Percentiles rank a stretch among this genome's conserved stretches.
These are phyloP conservation scores for Plebejus argus DNA, from an alignment of 2,888 invertebrate genomes.

Conservation along the genomic window DNA sequence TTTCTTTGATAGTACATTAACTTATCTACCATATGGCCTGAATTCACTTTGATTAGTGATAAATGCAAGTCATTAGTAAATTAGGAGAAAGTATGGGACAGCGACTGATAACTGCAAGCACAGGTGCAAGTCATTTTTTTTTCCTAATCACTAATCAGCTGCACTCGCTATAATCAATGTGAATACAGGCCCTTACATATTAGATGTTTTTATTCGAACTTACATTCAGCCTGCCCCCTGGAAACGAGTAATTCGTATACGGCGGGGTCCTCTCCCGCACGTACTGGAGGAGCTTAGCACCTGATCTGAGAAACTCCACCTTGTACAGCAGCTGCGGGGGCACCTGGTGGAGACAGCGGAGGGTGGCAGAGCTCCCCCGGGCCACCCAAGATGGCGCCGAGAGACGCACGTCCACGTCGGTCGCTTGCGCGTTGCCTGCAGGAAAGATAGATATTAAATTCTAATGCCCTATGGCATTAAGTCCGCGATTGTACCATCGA, in stretches of 20 bases:
- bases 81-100: too few relatives aligned
- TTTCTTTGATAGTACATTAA: too few relatives aligned
- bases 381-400: slow-evolving; percentile 88
- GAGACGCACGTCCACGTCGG: slow-evolving; percentile 83
- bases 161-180: too few relatives aligned
- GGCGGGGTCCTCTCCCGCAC: slow-evolving; percentile 89
- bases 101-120: too few relatives aligned
- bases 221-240: slow-evolving; percentile 88
- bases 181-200: too few relatives aligned
- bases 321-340: slow-evolving; percentile 88
- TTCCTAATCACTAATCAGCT: too few relatives aligned
- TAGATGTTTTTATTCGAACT: slow-evolving; percentile 70
- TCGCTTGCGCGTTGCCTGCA: slow-evolving; percentile 67
- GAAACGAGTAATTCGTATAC: slow-evolving; percentile 82
- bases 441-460: not conserved
- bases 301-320: slow-evolving; percentile 81
- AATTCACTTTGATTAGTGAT: too few relatives aligned
- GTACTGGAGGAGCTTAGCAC: slow-evolving; percentile 87
- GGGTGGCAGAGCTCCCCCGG: slow-evolving; percentile 85
- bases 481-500: too few relatives aligned
- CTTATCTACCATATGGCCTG: too few relatives aligned
- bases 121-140: too few relatives aligned
- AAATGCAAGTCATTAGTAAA: too few relatives aligned
- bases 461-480: too few relatives aligned
- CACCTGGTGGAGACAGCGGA: slow-evolving; percentile 89